phyloP scores from a whole-genome alignment of 2,888 invertebrate genomes.

The Esperia sulphurella region DNA sequence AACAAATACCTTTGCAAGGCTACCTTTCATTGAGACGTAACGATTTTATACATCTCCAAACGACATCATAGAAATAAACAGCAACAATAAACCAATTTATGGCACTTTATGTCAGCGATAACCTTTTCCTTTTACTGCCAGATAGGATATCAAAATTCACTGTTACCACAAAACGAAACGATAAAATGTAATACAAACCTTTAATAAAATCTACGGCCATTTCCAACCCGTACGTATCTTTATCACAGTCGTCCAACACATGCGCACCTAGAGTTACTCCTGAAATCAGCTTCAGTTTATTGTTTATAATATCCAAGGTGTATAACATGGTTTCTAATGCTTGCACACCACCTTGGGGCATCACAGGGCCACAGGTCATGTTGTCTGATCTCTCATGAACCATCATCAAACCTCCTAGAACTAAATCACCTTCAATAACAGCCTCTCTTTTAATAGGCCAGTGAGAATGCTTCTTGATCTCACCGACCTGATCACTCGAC shows the following conservation, averaged over 20 bases:
- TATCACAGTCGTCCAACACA: slow-evolving; percentile 96
- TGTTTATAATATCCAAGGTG: slow-evolving; percentile 90
- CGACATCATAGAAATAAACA: not conserved
- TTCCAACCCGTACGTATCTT: slow-evolving; percentile 96
- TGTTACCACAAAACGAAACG: not conserved
- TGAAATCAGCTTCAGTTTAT: slow-evolving; percentile 82
- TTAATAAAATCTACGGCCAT: slow-evolving; percentile 98
- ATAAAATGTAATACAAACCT: slow-evolving; percentile 80
- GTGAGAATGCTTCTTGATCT: slow-evolving; percentile 52
- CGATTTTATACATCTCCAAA: not conserved
- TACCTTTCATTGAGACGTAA: no score
- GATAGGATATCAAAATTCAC: not conserved
- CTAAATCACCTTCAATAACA: slow-evolving; percentile 91
- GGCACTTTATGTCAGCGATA: not conserved
- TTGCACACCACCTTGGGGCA: slow-evolving; percentile 95
- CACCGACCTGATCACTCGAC: slow-evolving; percentile 61
- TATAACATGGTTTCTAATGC: slow-evolving; percentile 96
- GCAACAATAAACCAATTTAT: not conserved
- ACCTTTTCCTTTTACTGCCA: not conserved
- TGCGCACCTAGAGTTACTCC: slow-evolving; percentile 92
- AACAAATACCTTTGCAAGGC: no score
- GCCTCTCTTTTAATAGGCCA: slow-evolving; percentile 94
- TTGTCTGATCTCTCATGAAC: slow-evolving; percentile 93
- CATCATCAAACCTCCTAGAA: slow-evolving; percentile 96
- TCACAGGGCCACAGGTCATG: slow-evolving; percentile 93